Base-by-base conservation (phyloP, 1,140 invertebrate genomes). In the Trichonephila clavipes region DNA sequence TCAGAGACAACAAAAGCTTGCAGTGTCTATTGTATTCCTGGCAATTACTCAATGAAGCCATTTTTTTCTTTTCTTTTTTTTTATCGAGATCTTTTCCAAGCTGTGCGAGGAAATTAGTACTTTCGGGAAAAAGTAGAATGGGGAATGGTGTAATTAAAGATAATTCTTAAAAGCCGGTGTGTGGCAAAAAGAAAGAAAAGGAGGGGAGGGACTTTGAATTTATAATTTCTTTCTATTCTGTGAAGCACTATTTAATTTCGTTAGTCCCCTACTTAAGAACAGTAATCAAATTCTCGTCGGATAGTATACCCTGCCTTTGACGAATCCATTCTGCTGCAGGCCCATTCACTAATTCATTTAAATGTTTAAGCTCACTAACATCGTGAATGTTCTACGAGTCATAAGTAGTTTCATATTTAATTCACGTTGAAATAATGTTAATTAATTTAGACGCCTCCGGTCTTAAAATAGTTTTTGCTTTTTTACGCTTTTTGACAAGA, bases 151-250 rank as follows among this genome's bases (percentile, higher is more conserved):
- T 92, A 92, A 92, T 92, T 92, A 92, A 92, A 92, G 77, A 82
- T 83, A 92, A 92, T 92, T 83, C 81, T 92, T 85, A 40, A 92
- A 92, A 66, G 90, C 90, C 61, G 58, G 28, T 61, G 34, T 66
- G 69, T 61, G 51, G 66, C 51, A 58, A 62, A 34, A 58, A 85
- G 44, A 90, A 82, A 81, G n/a, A 64, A 87, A 12, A 21, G 85
- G 61, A 28, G 28, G 24, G 59, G 21, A 16, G 14, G 82, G 34
- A 92, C 81, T 92, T 92, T 92, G 90, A 92, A 92, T 92, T 92
- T 92, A 92, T 92, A 92, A 92, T 92, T 91, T 85, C 89, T 90
- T 90, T 90, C 61, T 64, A 92, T 85, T 92, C 61, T 92, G 21
- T n/a, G 19, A 40, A 69, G 90, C 58, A 61, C 28, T 92, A 81